phyloP scores from a whole-genome alignment of 2,888 invertebrate genomes.

The Oscheius sp. region DNA sequence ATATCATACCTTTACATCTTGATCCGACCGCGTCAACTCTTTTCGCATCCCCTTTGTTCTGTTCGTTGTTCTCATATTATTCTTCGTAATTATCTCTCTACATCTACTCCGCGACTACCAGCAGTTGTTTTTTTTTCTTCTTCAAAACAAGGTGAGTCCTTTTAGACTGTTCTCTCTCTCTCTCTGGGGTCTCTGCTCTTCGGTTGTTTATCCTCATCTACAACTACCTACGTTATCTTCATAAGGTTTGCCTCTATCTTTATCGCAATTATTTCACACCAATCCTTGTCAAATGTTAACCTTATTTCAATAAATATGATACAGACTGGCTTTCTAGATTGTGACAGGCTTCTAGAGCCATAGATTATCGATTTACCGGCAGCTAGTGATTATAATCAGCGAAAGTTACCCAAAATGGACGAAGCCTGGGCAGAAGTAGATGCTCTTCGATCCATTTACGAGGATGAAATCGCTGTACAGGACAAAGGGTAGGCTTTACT shows the following conservation, averaged over 20 bases:
- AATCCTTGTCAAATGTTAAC: neutral
- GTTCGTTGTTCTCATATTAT: no score
- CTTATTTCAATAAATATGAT: neutral
- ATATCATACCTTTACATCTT: neutral
- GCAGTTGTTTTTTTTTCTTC: no score
- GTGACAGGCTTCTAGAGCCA: neutral
- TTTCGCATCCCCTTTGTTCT: no score
- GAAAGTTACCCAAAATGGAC: constrained; percentile 24
- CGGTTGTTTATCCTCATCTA: neutral
- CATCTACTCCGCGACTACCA: no score
- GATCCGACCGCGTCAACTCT: no score
- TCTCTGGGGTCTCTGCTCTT: neutral
- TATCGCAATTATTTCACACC: neutral
- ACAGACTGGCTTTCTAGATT: neutral
- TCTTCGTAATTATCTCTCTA: no score
- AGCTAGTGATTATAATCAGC: neutral
- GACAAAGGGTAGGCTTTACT: constrained; percentile 18
- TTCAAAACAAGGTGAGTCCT: no score
- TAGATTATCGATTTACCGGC: neutral
- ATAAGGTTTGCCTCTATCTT: neutral
- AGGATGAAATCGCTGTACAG: constrained; percentile 38
- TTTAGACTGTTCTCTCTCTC: neutral
- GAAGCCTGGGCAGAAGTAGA: constrained; percentile 42
- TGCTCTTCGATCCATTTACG: constrained; percentile 41
- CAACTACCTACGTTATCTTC: neutral